phyloP scores from a whole-genome alignment of 2,888 invertebrate species.

The Phyllotreta cruciferae region DNA sequence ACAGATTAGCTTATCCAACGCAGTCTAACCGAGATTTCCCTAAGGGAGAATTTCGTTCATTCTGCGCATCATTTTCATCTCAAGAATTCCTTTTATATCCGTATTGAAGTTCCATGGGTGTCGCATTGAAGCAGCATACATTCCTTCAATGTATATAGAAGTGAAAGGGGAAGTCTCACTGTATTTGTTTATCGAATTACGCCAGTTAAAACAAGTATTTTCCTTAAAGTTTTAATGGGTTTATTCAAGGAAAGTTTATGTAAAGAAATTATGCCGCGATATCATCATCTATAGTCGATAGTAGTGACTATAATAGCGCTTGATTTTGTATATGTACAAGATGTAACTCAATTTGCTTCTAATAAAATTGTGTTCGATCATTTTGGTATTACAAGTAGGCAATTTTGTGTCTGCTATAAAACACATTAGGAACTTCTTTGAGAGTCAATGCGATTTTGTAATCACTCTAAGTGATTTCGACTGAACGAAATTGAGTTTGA shows the following conservation, averaged over 20 bases:
- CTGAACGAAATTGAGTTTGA: constrained; percentile 1
- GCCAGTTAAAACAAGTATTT: constrained; percentile 21
- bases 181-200: constrained; percentile 19
- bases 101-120: constrained; percentile 36
- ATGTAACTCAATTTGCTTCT: too few relatives aligned
- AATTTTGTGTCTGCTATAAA: too few relatives aligned
- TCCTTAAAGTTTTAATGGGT: constrained; percentile 12
- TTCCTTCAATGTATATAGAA: background rate
- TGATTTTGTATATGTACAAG: background rate
- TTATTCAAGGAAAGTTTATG: constrained; percentile 11
- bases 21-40: constrained; percentile 49
- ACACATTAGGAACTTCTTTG: too few relatives aligned
- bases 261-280: constrained; percentile 3
- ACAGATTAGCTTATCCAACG: constrained; percentile 47
- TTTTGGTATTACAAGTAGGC: too few relatives aligned
- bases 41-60: constrained; percentile 46
- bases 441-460: background rate
- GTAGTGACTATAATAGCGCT: too few relatives aligned
- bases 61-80: constrained; percentile 34
- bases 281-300: background rate
- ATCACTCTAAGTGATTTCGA: constrained; percentile 12
- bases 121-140: constrained; percentile 11
- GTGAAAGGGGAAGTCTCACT: constrained; percentile 13
- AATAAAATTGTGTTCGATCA: too few relatives aligned
- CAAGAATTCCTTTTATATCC: constrained; percentile 41